These are phyloP conservation scores for Malurus alboscapulatus DNA, from an alignment of 2,113 vertebrate genomes.

Conservation along the genomic window DNA sequence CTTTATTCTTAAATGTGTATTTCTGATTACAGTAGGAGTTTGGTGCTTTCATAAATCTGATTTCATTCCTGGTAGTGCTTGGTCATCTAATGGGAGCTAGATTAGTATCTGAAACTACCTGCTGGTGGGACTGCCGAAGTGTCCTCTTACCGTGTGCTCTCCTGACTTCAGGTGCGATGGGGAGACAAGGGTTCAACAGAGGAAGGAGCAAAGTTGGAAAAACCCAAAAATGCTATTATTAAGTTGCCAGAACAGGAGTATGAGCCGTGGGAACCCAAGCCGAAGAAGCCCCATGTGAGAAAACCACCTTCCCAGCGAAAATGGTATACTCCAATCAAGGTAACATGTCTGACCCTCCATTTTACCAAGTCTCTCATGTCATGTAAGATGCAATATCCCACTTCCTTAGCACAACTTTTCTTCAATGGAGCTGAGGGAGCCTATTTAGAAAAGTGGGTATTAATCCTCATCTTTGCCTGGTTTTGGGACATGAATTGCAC, in stretches of 20 bases:
- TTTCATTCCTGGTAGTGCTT: not conserved
- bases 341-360: not conserved
- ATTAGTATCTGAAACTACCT: not conserved
- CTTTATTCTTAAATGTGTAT: not conserved
- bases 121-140: not conserved
- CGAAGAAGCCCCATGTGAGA: constrained; percentile 69
- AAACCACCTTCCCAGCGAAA: constrained; percentile 73
- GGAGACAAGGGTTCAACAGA: constrained; percentile 89
- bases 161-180: constrained; percentile 81
- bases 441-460: not conserved
- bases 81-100: not conserved
- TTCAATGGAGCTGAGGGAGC: not conserved
- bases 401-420: not conserved
- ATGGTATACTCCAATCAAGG: constrained; percentile 89
- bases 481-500: not conserved
- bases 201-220: constrained; percentile 89
- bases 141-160: not conserved
- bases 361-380: not conserved
- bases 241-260: constrained; percentile 89
- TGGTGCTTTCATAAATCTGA: not conserved
- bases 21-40: not conserved
- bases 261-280: constrained; percentile 84
- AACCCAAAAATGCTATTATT: constrained; percentile 88
- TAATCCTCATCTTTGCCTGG: not conserved
- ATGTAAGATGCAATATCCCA: accelerated